A percentile compares a stretch with the other conserved stretches of the same genome.
Conservation (phyloP, 2,113 vertebrate genomes). For the Kryptolebias marmoratus region DNA sequence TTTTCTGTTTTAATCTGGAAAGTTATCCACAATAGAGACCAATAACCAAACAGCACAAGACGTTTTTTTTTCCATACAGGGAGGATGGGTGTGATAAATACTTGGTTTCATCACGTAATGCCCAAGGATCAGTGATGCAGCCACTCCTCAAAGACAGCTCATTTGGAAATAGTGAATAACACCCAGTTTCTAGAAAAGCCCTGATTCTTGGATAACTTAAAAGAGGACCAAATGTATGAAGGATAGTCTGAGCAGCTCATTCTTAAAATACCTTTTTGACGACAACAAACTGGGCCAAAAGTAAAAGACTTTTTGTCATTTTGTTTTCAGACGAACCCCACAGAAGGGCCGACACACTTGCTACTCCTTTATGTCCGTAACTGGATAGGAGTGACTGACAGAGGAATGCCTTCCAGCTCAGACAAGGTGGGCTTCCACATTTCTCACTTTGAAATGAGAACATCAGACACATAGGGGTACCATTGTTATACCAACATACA, state of each 20-base stretch:
- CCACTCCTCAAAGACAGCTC: slow-evolving; percentile 36
- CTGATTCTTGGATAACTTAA: too few species aligned
- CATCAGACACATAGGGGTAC: slow-evolving; percentile 28
- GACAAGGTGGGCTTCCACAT: slow-evolving; percentile 30
- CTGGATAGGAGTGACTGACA: slow-evolving; percentile 48
- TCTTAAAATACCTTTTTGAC: too few species aligned
- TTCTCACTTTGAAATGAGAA: slow-evolving; percentile 40
- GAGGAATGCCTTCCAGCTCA: slow-evolving; percentile 23
- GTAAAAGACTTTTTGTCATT: too few species aligned
- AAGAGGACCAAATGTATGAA: too few species aligned
- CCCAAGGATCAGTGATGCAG: slow-evolving; percentile 26
- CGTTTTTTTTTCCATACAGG: slow-evolving; percentile 8
- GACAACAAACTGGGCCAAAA: too few species aligned
- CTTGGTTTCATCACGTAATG: slow-evolving; percentile 30
- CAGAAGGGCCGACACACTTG: neutral
- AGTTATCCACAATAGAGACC: neutral
- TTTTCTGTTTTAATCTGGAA: neutral
- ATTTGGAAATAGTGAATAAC: slow-evolving; percentile 45
- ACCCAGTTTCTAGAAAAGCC: slow-evolving; percentile 4
- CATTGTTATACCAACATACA: slow-evolving; percentile 39
- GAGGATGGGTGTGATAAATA: slow-evolving; percentile 12
- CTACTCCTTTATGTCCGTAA: slow-evolving; percentile 21
- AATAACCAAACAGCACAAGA: neutral
- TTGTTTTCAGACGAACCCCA: neutral
- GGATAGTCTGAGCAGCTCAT: too few species aligned